phyloP scores from a whole-genome alignment of 2,113 vertebrate species.

The Platycercus adscitus region DNA sequence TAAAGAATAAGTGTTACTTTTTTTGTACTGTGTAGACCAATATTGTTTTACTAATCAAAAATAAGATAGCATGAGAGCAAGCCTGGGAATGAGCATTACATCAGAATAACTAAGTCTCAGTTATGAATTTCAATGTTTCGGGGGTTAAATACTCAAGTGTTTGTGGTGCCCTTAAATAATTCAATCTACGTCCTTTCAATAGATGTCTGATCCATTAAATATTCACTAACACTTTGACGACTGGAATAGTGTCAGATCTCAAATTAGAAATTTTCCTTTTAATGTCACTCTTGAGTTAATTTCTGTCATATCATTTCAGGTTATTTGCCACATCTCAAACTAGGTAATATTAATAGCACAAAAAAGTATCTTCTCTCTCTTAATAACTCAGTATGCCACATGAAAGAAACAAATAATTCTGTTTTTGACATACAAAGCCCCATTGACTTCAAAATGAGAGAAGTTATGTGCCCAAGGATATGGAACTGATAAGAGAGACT shows the following conservation, averaged over 20 bases:
- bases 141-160: background rate
- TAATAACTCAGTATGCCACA: background rate
- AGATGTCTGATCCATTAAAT: slow-evolving; percentile 49
- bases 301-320: slow-evolving; percentile 2
- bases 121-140: background rate
- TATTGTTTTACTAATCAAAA: background rate
- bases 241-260: slow-evolving; percentile 33
- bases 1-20: background rate
- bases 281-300: slow-evolving; percentile 12
- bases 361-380: background rate
- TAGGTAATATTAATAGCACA: slow-evolving; percentile 6
- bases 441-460: background rate
- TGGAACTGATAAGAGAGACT: background rate
- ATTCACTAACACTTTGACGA: slow-evolving; percentile 58
- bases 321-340: slow-evolving; percentile 20
- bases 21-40: background rate
- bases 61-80: background rate
- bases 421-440: background rate
- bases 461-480: background rate
- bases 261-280: slow-evolving; percentile 55
- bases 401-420: background rate
- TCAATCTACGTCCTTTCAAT: slow-evolving; percentile 10
- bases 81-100: background rate
- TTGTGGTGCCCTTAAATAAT: slow-evolving; percentile 55
- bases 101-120: background rate